Conservation (phyloP, 2,113 vertebrate species). For the Anhinga anhinga region DNA sequence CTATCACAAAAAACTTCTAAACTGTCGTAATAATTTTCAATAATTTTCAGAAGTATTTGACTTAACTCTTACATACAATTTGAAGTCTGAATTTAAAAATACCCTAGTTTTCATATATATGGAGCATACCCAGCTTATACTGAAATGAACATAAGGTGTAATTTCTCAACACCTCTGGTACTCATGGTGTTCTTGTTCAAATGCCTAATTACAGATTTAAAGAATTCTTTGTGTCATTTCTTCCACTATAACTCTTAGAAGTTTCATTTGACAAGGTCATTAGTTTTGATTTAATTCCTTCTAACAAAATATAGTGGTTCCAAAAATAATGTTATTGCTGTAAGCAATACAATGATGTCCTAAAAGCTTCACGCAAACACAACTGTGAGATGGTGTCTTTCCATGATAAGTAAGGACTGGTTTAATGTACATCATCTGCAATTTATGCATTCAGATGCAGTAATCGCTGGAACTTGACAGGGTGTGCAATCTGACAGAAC, state of each 20-base stretch:
- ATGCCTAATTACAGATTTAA: neutral
- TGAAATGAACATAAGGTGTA: neutral
- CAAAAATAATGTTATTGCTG: slow-evolving; percentile 9
- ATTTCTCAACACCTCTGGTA: neutral
- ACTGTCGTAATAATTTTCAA: neutral
- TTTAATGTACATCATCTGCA: slow-evolving; percentile 2
- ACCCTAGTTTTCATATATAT: neutral
- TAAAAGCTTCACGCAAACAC: neutral
- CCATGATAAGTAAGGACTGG: neutral
- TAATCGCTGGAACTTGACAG: neutral
- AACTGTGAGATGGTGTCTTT: neutral
- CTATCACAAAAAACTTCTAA: neutral
- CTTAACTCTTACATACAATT: neutral
- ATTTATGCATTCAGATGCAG: neutral
- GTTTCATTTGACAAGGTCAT: neutral
- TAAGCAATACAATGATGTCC: neutral
- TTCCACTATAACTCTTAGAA: neutral
- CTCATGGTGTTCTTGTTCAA: neutral
- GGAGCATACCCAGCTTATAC: neutral
- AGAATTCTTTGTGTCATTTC: neutral
- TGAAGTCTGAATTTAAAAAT: neutral
- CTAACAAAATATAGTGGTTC: neutral
- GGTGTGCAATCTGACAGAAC: neutral
- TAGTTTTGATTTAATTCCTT: slow-evolving; percentile 9
- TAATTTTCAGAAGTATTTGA: neutral